phyloP scores from a whole-genome alignment of 2,113 vertebrate genomes.

The Malurus alboscapulatus region DNA sequence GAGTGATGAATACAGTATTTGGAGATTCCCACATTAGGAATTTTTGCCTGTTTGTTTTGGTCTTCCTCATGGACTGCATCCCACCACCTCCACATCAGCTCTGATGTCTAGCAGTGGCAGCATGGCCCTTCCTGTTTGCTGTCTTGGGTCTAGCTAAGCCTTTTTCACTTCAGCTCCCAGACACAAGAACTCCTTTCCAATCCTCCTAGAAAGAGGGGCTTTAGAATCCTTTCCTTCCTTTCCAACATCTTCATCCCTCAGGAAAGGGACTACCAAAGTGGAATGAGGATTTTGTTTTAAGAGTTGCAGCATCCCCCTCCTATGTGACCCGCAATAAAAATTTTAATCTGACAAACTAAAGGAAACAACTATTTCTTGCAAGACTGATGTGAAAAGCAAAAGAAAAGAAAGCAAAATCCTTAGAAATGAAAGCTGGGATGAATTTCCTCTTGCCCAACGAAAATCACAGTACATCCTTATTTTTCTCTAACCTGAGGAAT shows the following conservation, averaged over 20 bases:
- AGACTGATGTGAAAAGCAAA: background rate
- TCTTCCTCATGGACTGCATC: rapidly evolving
- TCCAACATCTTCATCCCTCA: rapidly evolving
- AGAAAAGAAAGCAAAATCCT: background rate
- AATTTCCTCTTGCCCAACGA: background rate
- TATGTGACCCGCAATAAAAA: rapidly evolving
- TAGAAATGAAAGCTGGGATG: background rate
- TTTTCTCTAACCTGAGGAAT: background rate
- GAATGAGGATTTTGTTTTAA: background rate
- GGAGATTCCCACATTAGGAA: background rate
- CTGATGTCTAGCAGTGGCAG: background rate
- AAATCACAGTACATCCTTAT: background rate
- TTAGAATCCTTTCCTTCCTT: background rate
- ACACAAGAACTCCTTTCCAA: background rate
- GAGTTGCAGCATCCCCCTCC: rapidly evolving
- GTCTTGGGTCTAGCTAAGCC: rapidly evolving
- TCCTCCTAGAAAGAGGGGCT: rapidly evolving
- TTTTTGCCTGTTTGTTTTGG: background rate
- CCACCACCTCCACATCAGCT: background rate
- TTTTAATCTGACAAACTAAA: background rate
- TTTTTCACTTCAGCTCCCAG: background rate
- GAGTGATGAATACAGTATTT: background rate
- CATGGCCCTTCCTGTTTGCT: too few relatives aligned
- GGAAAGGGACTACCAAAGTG: rapidly evolving
- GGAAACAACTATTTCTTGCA: background rate